Percentiles rank a stretch among this genome's conserved stretches.
These are phyloP conservation scores for Heteractis magnifica DNA, from an alignment of 92 coral and sea anemone genomes.

Conservation along the genomic window DNA sequence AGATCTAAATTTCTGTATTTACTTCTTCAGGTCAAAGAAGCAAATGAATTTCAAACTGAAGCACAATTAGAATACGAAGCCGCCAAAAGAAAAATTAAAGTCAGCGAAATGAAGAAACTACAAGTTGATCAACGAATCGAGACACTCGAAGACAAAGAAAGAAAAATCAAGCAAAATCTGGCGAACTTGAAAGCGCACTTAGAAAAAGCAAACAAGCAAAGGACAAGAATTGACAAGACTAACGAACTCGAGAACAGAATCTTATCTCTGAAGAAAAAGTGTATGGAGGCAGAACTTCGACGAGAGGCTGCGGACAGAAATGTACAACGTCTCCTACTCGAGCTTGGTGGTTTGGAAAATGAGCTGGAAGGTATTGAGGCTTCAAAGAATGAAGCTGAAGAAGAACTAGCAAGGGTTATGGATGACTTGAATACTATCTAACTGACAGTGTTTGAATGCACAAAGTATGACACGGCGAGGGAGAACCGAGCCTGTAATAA, in stretches of 20 bases:
- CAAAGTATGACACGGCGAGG: no score
- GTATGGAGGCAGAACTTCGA: constrained; percentile 40
- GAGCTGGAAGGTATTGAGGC: constrained; percentile 38
- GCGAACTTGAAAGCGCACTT: not conserved
- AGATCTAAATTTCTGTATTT: not conserved
- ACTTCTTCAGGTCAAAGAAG: constrained; percentile 15
- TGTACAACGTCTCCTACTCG: constrained; percentile 27
- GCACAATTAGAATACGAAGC: constrained; percentile 31
- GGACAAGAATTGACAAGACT: not conserved
- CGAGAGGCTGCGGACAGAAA: constrained; percentile 45
- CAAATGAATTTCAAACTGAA: not conserved
- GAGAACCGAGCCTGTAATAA: no score
- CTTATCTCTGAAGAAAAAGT: constrained; percentile 30
- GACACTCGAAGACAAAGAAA: not conserved
- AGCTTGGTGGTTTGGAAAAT: constrained; percentile 33
- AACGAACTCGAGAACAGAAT: constrained; percentile 2
- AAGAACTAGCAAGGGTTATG: constrained; percentile 42
- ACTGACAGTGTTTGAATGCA: not conserved
- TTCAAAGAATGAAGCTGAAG: constrained; percentile 44
- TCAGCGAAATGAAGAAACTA: not conserved
- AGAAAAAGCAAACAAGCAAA: not conserved
- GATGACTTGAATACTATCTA: not conserved
- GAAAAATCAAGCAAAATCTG: not conserved
- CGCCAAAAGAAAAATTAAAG: constrained; percentile 17
- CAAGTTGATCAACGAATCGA: constrained; percentile 9